Evolutionary conservation across 2,888 invertebrate genomes (phyloP).

Genomic region (Limenitis camilla): DNA sequence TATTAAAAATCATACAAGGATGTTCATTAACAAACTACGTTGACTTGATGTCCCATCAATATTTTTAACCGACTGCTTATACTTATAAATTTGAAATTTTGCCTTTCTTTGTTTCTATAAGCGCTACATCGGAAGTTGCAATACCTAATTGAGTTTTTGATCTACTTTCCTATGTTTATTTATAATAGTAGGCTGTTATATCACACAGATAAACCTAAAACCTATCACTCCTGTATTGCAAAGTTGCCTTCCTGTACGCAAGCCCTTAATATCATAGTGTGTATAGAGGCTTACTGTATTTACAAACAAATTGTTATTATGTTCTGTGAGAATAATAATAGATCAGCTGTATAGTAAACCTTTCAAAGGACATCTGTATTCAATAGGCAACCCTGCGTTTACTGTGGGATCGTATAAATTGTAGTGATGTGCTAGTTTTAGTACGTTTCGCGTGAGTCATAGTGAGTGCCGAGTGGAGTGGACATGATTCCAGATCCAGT

Average conservation of each 20-base stretch:
- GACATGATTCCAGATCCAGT: slow-evolving; percentile 8
- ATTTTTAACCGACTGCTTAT: no score
- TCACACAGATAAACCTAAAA: no score
- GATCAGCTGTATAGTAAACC: background rate
- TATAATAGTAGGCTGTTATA: no score
- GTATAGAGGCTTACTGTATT: background rate
- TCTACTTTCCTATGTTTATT: no score
- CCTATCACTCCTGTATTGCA: no score
- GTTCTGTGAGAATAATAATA: background rate
- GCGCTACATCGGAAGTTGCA: no score
- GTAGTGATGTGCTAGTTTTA: slow-evolving; percentile 10
- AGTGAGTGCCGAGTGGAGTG: background rate
- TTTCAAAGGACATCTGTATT: slow-evolving; percentile 8
- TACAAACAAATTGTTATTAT: background rate
- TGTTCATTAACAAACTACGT: no score
- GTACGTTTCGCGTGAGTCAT: slow-evolving; percentile 12
- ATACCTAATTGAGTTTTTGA: no score
- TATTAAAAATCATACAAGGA: background rate
- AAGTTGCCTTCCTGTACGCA: background rate
- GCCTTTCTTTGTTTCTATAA: no score
- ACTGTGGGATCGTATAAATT: slow-evolving; percentile 5
- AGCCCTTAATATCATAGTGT: background rate
- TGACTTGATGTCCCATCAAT: no score
- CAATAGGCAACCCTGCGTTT: slow-evolving; percentile 5
- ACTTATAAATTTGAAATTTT: no score